These are phyloP conservation scores for Pogonus chalceus DNA, from an alignment of 1,140 invertebrate species.

Conservation along the genomic window DNA sequence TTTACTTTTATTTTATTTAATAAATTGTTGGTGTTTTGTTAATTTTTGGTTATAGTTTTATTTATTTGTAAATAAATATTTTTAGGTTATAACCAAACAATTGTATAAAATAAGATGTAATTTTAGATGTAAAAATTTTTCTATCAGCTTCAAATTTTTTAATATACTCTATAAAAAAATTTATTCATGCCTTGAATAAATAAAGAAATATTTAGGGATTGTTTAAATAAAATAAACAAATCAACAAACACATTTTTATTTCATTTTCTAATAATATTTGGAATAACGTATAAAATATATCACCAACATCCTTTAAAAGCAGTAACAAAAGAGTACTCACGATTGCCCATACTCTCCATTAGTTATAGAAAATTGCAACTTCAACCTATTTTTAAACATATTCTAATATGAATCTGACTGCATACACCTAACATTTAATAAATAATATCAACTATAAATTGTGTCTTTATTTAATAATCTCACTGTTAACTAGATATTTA, in stretches of 20 bases:
- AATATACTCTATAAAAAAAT: background rate
- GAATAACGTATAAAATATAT: slow-evolving; percentile 6
- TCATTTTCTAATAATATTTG: background rate
- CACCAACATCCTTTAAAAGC: background rate
- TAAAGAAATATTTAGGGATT: no score
- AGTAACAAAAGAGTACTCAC: background rate
- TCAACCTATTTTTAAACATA: no score
- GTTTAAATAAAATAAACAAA: background rate
- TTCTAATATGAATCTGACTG: no score
- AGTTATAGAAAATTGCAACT: no score
- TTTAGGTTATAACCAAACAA: no score
- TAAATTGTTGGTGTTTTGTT: background rate
- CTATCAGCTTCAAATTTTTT: background rate
- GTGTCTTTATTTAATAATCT: no score
- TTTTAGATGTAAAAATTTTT: background rate
- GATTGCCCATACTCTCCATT: no score
- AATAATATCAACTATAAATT: no score
- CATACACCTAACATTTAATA: no score
- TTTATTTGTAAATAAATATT: background rate
- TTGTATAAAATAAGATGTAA: no score
- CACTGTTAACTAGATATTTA: no score
- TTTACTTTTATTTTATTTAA: background rate
- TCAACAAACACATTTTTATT: background rate
- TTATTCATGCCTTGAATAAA: background rate
- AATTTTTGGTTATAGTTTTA: background rate